Base-by-base conservation (phyloP, 1,140 invertebrate species). In the Tribolium madens region DNA sequence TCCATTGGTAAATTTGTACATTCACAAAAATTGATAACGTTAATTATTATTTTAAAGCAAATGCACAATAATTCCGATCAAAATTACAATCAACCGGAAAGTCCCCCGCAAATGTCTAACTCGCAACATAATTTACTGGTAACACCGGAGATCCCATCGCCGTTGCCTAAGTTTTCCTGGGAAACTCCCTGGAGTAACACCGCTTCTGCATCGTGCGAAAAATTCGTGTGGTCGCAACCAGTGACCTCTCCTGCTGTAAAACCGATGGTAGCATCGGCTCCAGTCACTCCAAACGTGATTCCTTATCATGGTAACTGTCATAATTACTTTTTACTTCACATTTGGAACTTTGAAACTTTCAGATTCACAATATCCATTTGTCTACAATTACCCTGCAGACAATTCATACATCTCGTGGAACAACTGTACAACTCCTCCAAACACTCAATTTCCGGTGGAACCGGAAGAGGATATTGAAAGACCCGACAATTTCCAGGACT, bases 201-300 rank as follows among this genome's bases (percentile, higher is more conserved):
- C 15, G 48, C 21, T 10, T 13, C 50, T 12, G 21, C 18, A 17
- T 10, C 21, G 2, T 31, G 33, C 7, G 2, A 73, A 5, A 52
- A 73, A n/a, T 14, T n/a, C 26, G 31, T 73, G 3, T 48, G 50
- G 50, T 73, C 26, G 7, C 47, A 71, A 5, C 76, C 78, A 47
- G 76, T 31, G n/a, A 52, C 68, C 3, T 57, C 78, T 7, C 78
- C 73, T 10, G 77, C 26, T 50, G 64, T 75, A 15, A 81, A 81
- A 42, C 82, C 82, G 2, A 81, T 83, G 76, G 70, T 82, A 9
- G 78, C 82, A 5, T 81, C 81, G 7, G 81, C 79, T 48, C 79
- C 82, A 6, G 78, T 78, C 6, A 83, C 82, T 36, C 81, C 82
- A 9, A 79, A 78, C 42, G 76, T 81, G 12, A 64, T 83, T 7